Evolutionary conservation across 2,797 vertebrate species (phyloP).

Genomic region (Coracias cyanogaster): DNA sequence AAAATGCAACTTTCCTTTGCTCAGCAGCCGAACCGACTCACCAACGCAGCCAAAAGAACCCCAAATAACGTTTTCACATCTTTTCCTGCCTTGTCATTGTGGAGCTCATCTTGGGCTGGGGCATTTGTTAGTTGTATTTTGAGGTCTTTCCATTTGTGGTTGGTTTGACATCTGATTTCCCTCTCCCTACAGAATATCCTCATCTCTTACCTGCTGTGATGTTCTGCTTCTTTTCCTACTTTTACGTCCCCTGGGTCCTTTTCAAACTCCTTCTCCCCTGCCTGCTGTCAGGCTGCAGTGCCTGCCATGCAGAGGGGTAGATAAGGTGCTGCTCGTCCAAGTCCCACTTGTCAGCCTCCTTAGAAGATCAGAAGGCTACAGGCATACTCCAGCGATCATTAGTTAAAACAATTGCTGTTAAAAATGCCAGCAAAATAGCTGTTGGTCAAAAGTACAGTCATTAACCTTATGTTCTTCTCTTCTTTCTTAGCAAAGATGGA

Average conservation of each 20-base stretch:
- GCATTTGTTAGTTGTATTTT: neutral
- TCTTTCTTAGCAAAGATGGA: constrained; percentile 27
- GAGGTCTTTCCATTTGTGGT: neutral
- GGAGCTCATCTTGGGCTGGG: neutral
- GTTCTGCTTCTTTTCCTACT: constrained; percentile 8
- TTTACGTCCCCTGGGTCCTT: neutral
- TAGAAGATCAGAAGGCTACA: neutral
- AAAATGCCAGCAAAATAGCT: constrained; percentile 5
- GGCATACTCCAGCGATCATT: neutral
- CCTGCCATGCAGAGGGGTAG: neutral
- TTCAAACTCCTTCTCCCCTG: neutral
- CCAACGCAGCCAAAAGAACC: neutral
- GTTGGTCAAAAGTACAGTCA: constrained; percentile 13
- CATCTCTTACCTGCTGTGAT: neutral
- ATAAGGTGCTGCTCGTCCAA: neutral
- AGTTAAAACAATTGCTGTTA: neutral
- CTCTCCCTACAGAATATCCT: neutral
- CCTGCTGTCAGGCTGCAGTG: neutral
- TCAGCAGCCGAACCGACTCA: neutral
- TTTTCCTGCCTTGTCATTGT: neutral
- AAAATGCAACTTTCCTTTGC: neutral
- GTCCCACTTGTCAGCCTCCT: neutral
- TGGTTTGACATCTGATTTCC: neutral
- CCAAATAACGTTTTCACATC: neutral
- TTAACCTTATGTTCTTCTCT: constrained; percentile 41